Percentiles rank a stretch among this genome's conserved stretches.
Evolutionary conservation across 2,888 invertebrate species (phyloP).

Genomic region (Adineta ricciae): DNA sequence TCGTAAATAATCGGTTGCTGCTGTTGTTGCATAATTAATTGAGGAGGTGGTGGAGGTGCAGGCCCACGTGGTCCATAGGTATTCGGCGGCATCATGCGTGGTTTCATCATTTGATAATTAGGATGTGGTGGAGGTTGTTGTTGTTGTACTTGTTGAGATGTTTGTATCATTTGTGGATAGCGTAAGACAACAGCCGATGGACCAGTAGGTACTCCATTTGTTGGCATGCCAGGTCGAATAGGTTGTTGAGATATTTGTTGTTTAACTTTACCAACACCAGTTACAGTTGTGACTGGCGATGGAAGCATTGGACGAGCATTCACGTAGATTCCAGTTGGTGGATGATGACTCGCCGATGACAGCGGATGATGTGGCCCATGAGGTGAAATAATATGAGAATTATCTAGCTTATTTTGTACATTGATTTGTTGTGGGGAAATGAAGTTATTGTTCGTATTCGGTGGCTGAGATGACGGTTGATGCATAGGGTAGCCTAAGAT

Average conservation of each 20-base stretch:
- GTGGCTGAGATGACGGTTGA: neutral
- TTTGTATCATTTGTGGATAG: slow-evolving; percentile 1
- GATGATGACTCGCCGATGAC: neutral
- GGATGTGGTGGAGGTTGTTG: neutral
- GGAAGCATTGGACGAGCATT: neutral
- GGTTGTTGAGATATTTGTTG: neutral
- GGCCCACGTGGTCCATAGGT: slow-evolving; percentile 7
- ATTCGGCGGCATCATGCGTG: neutral
- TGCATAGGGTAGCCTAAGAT: neutral
- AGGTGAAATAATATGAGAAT: neutral
- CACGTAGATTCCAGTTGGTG: neutral
- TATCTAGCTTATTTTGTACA: neutral
- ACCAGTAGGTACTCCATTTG: neutral
- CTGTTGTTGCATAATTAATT: neutral
- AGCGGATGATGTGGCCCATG: neutral
- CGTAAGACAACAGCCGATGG: neutral
- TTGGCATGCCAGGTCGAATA: neutral
- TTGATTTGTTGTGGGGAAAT: neutral
- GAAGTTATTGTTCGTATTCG: neutral
- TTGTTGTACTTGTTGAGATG: slow-evolving; percentile 25
- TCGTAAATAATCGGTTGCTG: neutral
- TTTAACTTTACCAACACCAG: neutral
- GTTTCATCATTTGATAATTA: neutral
- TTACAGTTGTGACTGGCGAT: neutral
- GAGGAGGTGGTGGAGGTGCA: neutral